Evolutionary conservation across 2,113 vertebrate species (phyloP), one percentile per base, ranked within the genome.

Genomic region (Oenanthe oenanthe): DNA sequence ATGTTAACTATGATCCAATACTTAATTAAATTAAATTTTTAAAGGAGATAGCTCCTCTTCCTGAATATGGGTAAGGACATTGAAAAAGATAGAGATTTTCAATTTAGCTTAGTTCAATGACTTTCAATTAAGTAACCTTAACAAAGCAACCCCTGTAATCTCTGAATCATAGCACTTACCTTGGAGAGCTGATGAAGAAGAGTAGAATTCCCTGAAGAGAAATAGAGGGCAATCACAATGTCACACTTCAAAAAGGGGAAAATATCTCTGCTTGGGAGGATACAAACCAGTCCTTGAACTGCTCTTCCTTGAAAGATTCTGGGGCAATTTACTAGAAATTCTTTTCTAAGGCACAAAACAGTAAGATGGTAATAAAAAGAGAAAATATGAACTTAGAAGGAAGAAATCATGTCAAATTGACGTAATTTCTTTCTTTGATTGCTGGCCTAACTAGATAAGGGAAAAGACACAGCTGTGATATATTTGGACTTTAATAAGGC

Each of bases 71-170:
- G 50, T 68, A 53, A 93, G 34, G 53, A 81, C 73, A 78, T 48
- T 60, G 38, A 66, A 89, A 94, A 93, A 63, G 22, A 84, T 14
- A 88, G 50, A 90, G 50, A 72, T 85, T 88, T 88, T 93, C 31
- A 53, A 22, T 79, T 93, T 90, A 79, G 62, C 19, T 88, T 79
- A 91, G 50, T 79, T 47, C 9, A 6, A 73, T 53, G 54, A 70
- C 70, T 91, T 93, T 93, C 82, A 73, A 76, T 93, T 72, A 90
- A 88, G 62, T 83, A 53, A 43, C 61, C 24, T 85, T 90, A 67
- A 77, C n/a, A 90, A 88, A 83, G 40, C 2, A 0, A 65, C 45
- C 12, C 21, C 16, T 4, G 28, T 86, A 94, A 91, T 88, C 85
- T 94, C 62, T 92, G 83, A 95, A 91, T 92, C 67, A 73, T 42